These are phyloP conservation scores for Phania funesta DNA, from an alignment of 2,888 invertebrate genomes.

Conservation along the genomic window DNA sequence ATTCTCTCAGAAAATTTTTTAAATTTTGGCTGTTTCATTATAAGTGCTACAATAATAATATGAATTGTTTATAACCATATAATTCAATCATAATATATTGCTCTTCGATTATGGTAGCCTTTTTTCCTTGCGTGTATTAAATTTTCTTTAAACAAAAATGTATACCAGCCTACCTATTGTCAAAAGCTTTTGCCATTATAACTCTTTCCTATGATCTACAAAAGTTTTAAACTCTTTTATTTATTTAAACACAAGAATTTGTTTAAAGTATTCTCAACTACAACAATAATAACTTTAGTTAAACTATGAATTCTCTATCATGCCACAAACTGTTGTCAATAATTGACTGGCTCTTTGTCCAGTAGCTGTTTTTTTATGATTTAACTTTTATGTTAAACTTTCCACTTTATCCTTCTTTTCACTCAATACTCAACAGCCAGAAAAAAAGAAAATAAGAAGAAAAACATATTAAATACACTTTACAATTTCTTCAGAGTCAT, in stretches of 20 bases:
- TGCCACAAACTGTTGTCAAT: constrained; percentile 6
- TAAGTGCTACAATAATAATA: too few relatives aligned
- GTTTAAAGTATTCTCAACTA: not conserved
- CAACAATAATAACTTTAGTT: not conserved
- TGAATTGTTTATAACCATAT: too few relatives aligned
- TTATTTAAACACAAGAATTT: not conserved
- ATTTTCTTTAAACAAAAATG: too few relatives aligned
- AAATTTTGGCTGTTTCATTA: too few relatives aligned
- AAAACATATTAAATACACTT: constrained; percentile 50
- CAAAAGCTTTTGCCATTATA: too few relatives aligned
- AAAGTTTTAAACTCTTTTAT: too few relatives aligned
- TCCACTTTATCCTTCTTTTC: constrained; percentile 25
- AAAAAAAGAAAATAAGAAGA: not conserved
- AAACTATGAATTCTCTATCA: constrained; percentile 4
- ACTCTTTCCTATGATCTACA: too few relatives aligned
- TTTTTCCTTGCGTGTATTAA: too few relatives aligned
- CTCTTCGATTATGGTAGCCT: too few relatives aligned
- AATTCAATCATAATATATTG: too few relatives aligned
- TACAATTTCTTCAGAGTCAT: constrained; percentile 40
- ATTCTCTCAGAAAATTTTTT: too few relatives aligned
- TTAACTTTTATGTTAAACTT: constrained; percentile 4
- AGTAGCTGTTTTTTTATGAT: not conserved
- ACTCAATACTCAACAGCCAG: constrained; percentile 21
- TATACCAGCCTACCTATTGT: too few relatives aligned
- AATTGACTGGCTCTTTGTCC: not conserved